Conservation (phyloP, 1,140 invertebrate species). For the Aphaenogaster floridana region DNA sequence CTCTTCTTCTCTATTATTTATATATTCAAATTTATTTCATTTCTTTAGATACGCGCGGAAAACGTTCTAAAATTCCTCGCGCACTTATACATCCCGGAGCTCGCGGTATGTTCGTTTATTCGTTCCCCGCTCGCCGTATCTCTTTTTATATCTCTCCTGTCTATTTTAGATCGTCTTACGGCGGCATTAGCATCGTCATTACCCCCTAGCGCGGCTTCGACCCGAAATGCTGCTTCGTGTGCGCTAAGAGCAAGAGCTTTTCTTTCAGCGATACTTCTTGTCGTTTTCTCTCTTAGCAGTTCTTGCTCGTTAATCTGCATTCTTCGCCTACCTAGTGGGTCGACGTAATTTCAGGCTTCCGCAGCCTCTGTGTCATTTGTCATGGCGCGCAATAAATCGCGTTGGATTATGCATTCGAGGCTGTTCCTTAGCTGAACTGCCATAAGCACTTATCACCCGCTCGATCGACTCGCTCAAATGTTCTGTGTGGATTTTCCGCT, state of each 20-base stretch:
- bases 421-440: conserved; percentile 43
- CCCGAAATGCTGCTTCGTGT: conserved; percentile 10
- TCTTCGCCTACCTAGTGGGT: conserved; percentile 28
- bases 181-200: conserved; percentile 34
- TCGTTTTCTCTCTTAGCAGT: not conserved
- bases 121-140: not conserved
- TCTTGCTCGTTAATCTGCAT: conserved; percentile 68
- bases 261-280: conserved; percentile 55
- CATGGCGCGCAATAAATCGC: conserved; percentile 50
- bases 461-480: conserved; percentile 35
- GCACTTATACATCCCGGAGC: not conserved
- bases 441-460: conserved; percentile 52
- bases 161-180: conserved; percentile 36
- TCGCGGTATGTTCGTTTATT: not conserved
- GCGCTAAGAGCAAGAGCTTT: conserved; percentile 9
- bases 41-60: not conserved
- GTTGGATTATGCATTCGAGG: conserved; percentile 37
- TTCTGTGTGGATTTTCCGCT: conserved; percentile 39
- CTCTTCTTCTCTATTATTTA: conserved; percentile 6
- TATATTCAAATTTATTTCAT: conserved; percentile 32
- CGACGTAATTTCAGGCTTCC: conserved; percentile 54
- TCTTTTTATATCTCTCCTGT: not conserved
- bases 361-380: conserved; percentile 59
- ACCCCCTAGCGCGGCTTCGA: conserved; percentile 17
- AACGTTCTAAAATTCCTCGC: not conserved